phyloP scores from a whole-genome alignment of 2,113 vertebrate species.

The Hippocampus comes region DNA sequence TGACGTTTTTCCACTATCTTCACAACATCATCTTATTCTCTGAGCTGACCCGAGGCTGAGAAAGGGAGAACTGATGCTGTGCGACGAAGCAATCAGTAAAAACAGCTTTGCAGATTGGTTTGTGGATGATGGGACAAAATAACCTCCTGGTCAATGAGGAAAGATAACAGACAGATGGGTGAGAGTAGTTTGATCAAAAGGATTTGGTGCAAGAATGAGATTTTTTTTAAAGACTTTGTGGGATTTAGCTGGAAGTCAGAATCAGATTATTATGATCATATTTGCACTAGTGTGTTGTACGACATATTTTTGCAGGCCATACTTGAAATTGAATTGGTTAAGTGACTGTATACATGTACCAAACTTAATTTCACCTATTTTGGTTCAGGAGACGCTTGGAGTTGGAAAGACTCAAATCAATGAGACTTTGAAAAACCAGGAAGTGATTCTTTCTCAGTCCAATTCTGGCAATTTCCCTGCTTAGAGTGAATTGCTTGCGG shows the following conservation, averaged over 20 bases:
- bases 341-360: neutral
- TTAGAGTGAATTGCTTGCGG: no score
- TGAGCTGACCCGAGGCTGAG: slow-evolving; percentile 46
- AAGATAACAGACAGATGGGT: slow-evolving; percentile 55
- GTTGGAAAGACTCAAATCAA: no score
- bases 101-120: slow-evolving; percentile 42
- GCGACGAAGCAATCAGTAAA: slow-evolving; percentile 46
- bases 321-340: neutral
- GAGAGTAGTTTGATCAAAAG: slow-evolving; percentile 54
- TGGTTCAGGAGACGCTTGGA: no score
- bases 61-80: slow-evolving; percentile 35
- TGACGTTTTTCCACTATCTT: slow-evolving; percentile 62
- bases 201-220: slow-evolving; percentile 54
- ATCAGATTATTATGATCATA: neutral
- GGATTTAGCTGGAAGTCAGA: slow-evolving; percentile 12
- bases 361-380: no score
- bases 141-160: slow-evolving; percentile 54
- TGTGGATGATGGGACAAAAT: slow-evolving; percentile 56
- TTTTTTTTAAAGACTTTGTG: slow-evolving; percentile 37
- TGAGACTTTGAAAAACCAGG: no score
- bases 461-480: no score
- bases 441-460: no score
- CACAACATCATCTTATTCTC: slow-evolving; percentile 52
- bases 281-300: neutral
- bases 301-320: neutral